A percentile compares a stretch with the other conserved stretches of the same genome.
Evolutionary conservation across 2,113 vertebrate genomes (phyloP).

Genomic region (Benitochromis conjunctus): DNA sequence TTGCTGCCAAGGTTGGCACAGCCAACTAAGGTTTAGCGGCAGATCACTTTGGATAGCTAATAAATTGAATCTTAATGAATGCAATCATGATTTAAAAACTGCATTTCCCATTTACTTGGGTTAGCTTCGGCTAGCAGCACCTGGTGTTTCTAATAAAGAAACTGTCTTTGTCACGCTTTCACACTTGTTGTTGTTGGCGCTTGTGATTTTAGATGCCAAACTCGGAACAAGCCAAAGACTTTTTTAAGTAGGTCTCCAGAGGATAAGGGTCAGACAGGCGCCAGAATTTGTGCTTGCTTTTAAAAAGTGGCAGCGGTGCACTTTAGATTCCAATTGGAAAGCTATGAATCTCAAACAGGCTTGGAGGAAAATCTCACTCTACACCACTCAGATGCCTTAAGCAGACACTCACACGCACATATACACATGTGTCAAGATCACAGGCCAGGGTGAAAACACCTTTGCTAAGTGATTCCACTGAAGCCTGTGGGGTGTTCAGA

Average conservation of each 20-base stretch:
- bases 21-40: not conserved
- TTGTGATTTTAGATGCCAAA: conserved; percentile 1
- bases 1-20: not conserved
- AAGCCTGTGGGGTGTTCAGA: conserved; percentile 1
- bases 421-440: conserved; percentile 3
- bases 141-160: not conserved
- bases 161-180: not conserved
- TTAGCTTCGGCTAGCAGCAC: not conserved
- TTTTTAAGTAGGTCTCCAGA: conserved; percentile 27
- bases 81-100: not conserved
- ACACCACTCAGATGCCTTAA: conserved; percentile 5
- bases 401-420: not conserved
- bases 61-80: not conserved
- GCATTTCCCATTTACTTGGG: not conserved
- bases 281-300: conserved; percentile 27
- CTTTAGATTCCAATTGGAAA: conserved; percentile 55
- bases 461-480: conserved; percentile 30
- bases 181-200: not conserved
- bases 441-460: conserved; percentile 7
- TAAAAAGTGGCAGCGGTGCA: conserved; percentile 18
- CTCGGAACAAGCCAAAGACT: conserved; percentile 30
- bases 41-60: not conserved
- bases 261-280: conserved; percentile 14
- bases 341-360: conserved; percentile 64
- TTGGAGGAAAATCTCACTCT: conserved; percentile 30